Evolutionary conservation across 2,797 vertebrate genomes (phyloP), one percentile per base, ranked within the genome.

Genomic region (Hafferia zeledoni): DNA sequence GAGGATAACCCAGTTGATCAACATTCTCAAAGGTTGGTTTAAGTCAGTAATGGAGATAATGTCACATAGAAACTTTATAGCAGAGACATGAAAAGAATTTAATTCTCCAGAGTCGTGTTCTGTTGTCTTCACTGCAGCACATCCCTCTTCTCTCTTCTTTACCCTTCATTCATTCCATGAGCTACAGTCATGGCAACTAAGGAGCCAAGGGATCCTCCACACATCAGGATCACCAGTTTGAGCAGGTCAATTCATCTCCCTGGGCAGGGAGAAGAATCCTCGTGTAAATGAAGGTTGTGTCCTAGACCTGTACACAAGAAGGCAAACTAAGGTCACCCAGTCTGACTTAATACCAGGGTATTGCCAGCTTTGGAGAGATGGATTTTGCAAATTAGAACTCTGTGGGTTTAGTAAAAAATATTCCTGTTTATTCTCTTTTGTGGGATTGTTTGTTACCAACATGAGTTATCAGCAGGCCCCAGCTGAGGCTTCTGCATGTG

Each of bases 91-190:
- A 65, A 82, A 74, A 83, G 64, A 83, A 27, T 8, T 14, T 17
- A 47, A 88, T 86, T 91, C 69, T 88, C 61, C 37, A 53, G 44
- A 74, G 57, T 60, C 57, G 20, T 25, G 8, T 30, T 83, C 30
- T 88, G 65, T 78, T 93, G 83, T 81, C 83, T 81, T 89, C 59
- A 43, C 80, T 64, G 63, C 83, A 68, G 88, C 86, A 92, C 88
- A 78, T 75, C 72, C 69, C 28, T 7, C 39, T 59, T 16, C 88
- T 74, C 83, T 57, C 56, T 91, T 77, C 50, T 68, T 91, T 22
- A 11, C 30, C 41, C 82, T 60, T 61, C 88, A 64, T 90, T 57
- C 69, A 55, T 23, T 64, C 46, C 33, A 43, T 6, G 31, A 4
- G 9, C 79, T 5, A 33, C 47, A 74, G 5, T 79, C 37, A 33